A percentile compares a stretch with the other conserved stretches of the same genome.
These are phyloP conservation scores for Donacobius atricapilla DNA, from an alignment of 2,113 vertebrate genomes.

Conservation along the genomic window DNA sequence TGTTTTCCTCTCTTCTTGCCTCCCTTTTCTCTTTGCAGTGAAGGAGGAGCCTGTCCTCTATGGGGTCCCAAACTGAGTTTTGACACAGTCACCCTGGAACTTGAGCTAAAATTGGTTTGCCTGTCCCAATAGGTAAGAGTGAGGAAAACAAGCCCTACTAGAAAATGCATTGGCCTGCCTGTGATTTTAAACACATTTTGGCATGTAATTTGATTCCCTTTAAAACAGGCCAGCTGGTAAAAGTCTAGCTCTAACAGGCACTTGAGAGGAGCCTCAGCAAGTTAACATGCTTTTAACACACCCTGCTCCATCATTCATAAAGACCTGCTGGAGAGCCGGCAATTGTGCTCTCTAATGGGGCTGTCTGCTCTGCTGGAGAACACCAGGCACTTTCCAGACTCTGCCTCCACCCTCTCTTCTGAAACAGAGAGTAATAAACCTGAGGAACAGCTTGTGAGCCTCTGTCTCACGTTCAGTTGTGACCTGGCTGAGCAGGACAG, in stretches of 20 bases:
- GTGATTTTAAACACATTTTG: background rate
- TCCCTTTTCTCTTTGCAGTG: background rate
- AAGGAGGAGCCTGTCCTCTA: background rate
- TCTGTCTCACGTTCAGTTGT: background rate
- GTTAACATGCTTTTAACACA: background rate
- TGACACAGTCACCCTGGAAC: background rate
- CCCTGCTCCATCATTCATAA: background rate
- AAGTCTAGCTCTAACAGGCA: background rate
- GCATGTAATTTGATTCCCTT: background rate
- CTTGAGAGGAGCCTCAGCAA: background rate
- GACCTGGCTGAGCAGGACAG: background rate
- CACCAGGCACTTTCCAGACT: background rate
- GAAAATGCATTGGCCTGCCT: background rate
- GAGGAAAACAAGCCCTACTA: background rate
- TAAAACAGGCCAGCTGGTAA: background rate
- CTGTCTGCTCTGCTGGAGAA: background rate
- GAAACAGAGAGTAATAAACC: background rate
- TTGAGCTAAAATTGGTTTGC: background rate
- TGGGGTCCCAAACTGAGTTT: background rate
- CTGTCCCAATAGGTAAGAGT: background rate
- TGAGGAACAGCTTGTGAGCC: background rate
- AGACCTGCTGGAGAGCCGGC: background rate
- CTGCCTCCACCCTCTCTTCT: background rate
- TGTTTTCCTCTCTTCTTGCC: background rate
- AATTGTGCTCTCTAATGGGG: background rate